phyloP scores from a whole-genome alignment of 2,797 vertebrate species.

The Fistularia commersonii region DNA sequence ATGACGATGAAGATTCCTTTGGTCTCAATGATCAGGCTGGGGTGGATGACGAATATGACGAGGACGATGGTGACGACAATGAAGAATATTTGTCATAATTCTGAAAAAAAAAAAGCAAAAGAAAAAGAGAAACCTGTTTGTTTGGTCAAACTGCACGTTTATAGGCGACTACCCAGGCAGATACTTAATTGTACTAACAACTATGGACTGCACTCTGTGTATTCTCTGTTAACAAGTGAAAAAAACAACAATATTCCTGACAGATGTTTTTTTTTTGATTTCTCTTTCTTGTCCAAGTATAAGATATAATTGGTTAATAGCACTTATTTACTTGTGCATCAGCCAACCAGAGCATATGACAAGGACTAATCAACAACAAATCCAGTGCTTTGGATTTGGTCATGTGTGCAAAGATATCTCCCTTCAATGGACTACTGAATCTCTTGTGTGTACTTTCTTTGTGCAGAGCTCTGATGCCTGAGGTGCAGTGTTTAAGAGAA shows the following conservation, averaged over 20 bases:
- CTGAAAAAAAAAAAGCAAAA: constrained; percentile 29
- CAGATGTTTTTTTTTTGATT: constrained; percentile 67
- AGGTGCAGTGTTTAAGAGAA: constrained; percentile 62
- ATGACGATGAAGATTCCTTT: constrained; percentile 86
- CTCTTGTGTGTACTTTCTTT: constrained; percentile 58
- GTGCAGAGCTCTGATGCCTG: constrained; percentile 55
- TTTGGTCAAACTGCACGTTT: constrained; percentile 83
- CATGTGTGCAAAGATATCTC: constrained; percentile 56
- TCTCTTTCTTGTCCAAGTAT: constrained; percentile 72
- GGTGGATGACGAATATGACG: constrained; percentile 80
- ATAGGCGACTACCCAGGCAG: constrained; percentile 77
- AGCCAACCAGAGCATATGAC: constrained; percentile 46
- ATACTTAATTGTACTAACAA: constrained; percentile 78
- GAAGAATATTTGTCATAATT: constrained; percentile 86
- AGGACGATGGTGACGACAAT: constrained; percentile 81
- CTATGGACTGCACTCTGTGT: constrained; percentile 82
- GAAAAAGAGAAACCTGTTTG: constrained; percentile 62
- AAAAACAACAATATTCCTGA: constrained; percentile 63
- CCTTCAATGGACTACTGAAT: constrained; percentile 55
- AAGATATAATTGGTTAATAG: constrained; percentile 49
- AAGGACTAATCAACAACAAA: constrained; percentile 35
- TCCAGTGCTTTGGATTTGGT: constrained; percentile 52
- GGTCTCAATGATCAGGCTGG: constrained; percentile 80
- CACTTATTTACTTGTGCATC: constrained; percentile 53
- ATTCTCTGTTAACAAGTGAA: constrained; percentile 86